Percentiles rank a stretch among this genome's conserved stretches.
phyloP scores from a whole-genome alignment of 2,113 vertebrate genomes.

The Poicephalus meyeri region DNA sequence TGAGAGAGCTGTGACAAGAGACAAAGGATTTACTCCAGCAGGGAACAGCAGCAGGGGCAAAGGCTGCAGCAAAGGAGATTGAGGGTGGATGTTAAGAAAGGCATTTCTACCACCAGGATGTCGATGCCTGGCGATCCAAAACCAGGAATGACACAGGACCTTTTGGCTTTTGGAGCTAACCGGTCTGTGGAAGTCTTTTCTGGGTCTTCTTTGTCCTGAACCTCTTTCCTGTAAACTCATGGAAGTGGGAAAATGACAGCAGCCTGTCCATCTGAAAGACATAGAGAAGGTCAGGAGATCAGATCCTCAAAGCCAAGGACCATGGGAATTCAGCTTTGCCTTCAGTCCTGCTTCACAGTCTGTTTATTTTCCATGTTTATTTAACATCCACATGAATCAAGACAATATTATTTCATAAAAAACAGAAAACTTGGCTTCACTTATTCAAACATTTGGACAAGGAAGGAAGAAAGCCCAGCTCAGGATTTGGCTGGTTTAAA shows the following conservation, averaged over 20 bases:
- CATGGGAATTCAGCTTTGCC: slow-evolving; percentile 46
- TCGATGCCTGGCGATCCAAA: neutral
- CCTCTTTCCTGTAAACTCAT: neutral
- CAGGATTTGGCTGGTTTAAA: slow-evolving; percentile 23
- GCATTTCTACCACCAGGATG: neutral
- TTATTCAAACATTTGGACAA: slow-evolving; percentile 64
- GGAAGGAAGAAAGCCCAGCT: slow-evolving; percentile 47
- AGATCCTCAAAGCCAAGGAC: neutral
- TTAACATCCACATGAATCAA: slow-evolving; percentile 55
- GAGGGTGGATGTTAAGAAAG: neutral
- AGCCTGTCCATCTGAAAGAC: neutral
- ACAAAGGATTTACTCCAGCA: neutral
- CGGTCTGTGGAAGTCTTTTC: neutral
- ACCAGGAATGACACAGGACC: neutral
- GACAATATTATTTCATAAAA: slow-evolving; percentile 50
- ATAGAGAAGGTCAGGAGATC: neutral
- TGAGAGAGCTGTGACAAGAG: neutral
- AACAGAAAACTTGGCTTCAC: slow-evolving; percentile 36
- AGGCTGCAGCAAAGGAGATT: neutral
- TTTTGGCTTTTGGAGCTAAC: neutral
- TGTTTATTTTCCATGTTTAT: slow-evolving; percentile 45
- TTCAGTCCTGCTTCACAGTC: neutral
- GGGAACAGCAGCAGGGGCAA: neutral
- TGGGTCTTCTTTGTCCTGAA: neutral
- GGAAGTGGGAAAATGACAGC: neutral